These are phyloP conservation scores for Furcula furcula DNA, from an alignment of 2,888 invertebrate species.

Conservation along the genomic window DNA sequence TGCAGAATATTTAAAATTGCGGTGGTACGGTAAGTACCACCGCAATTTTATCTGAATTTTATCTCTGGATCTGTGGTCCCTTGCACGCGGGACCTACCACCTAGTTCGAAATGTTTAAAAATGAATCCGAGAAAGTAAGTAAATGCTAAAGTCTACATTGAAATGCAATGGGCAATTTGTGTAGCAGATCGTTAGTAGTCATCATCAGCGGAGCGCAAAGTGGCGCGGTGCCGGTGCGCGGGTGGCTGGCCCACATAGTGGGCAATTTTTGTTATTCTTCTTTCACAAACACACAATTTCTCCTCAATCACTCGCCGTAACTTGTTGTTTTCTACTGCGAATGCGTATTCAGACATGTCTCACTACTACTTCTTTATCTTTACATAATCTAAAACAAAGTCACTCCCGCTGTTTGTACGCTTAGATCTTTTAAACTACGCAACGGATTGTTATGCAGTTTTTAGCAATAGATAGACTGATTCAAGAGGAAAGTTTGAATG, in stretches of 20 bases:
- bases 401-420: neutral
- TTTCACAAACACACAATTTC: slow-evolving; percentile 27
- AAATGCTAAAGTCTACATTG: too few relatives aligned
- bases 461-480: too few relatives aligned
- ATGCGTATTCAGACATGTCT: slow-evolving; percentile 10
- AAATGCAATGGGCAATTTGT: too few relatives aligned
- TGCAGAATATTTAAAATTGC: too few relatives aligned
- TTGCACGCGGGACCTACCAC: neutral
- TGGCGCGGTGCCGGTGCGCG: neutral
- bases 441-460: neutral
- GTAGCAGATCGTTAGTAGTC: too few relatives aligned
- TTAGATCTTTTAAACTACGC: neutral
- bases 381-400: neutral
- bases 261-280: slow-evolving; percentile 19
- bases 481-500: too few relatives aligned
- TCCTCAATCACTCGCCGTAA: slow-evolving; percentile 12
- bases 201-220: slow-evolving; percentile 9
- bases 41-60: too few relatives aligned
- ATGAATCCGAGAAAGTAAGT: neutral
- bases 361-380: neutral
- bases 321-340: slow-evolving; percentile 20
- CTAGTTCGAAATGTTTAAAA: neutral
- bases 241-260: too few relatives aligned
- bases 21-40: too few relatives aligned
- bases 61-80: neutral